Percentiles rank a stretch among this genome's conserved stretches.
phyloP scores from a whole-genome alignment of 2,113 vertebrate genomes.

The Tiliqua scincoides region DNA sequence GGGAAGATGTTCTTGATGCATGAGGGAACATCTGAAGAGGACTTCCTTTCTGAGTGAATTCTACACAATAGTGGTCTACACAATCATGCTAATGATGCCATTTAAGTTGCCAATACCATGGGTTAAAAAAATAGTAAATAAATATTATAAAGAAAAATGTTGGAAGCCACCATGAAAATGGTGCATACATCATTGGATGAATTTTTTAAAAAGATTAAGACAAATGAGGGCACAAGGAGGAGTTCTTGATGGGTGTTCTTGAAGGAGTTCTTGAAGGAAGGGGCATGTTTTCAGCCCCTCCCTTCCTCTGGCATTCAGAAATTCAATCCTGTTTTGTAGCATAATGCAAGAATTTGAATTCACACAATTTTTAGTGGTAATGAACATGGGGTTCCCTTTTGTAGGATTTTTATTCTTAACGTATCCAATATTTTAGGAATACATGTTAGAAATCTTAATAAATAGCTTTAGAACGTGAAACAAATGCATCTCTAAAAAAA shows the following conservation, averaged over 20 bases:
- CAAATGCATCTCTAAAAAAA: constrained; percentile 26
- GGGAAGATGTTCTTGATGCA: no score
- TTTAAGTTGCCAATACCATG: no score
- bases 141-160: no score
- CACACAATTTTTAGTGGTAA: not conserved
- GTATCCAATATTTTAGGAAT: not conserved
- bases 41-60: no score
- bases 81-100: no score
- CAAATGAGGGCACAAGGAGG: not conserved
- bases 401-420: not conserved
- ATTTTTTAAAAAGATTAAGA: no score
- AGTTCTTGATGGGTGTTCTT: not conserved
- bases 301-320: not conserved
- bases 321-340: not conserved
- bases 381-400: not conserved
- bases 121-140: no score
- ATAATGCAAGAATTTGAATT: not conserved
- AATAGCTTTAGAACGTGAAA: constrained; percentile 41
- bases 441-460: constrained; percentile 25
- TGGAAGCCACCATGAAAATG: no score
- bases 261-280: no score
- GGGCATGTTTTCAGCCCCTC: not conserved
- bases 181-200: no score
- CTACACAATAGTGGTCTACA: no score
- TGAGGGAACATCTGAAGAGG: no score